Evolutionary conservation across 1,140 invertebrate species (phyloP).

Genomic region (Zophobas atratus): DNA sequence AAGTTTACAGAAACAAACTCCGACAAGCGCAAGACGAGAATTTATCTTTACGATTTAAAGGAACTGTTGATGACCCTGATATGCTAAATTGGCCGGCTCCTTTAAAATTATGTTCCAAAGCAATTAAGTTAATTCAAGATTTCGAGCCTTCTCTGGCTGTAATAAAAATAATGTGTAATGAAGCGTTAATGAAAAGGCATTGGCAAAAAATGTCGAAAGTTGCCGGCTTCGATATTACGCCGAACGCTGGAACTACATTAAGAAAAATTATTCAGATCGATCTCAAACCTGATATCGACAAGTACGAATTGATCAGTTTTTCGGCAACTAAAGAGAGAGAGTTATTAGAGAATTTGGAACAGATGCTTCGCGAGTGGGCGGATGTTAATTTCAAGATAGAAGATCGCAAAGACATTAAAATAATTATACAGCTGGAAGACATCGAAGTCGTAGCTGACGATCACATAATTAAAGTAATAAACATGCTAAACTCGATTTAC

Average conservation of each 20-base stretch:
- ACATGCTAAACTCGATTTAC: constrained; percentile 91
- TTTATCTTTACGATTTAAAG: constrained; percentile 76
- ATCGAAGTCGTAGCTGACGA: constrained; percentile 89
- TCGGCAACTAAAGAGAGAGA: constrained; percentile 89
- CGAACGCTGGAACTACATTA: constrained; percentile 84
- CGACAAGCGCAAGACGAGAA: constrained; percentile 83
- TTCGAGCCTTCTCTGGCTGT: constrained; percentile 87
- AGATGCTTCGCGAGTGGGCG: constrained; percentile 89
- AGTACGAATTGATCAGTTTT: constrained; percentile 90
- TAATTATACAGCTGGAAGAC: constrained; percentile 80
- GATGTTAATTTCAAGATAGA: constrained; percentile 78
- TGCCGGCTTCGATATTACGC: constrained; percentile 86
- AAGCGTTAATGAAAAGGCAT: constrained; percentile 85
- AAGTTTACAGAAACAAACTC: constrained; percentile 84
- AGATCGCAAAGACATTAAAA: constrained; percentile 82
- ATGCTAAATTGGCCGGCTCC: constrained; percentile 83
- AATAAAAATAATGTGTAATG: constrained; percentile 89
- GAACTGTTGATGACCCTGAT: constrained; percentile 83
- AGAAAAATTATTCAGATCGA: constrained; percentile 85
- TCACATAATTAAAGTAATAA: constrained; percentile 88
- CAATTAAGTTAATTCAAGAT: constrained; percentile 80
- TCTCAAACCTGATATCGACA: constrained; percentile 80
- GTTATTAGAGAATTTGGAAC: constrained; percentile 82
- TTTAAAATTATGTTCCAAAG: constrained; percentile 73
- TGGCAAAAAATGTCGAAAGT: constrained; percentile 92